Percentiles rank a stretch among this genome's conserved stretches.
These are phyloP conservation scores for Drosophila colorata DNA, from an alignment of 2,888 invertebrate genomes.

Conservation along the genomic window DNA sequence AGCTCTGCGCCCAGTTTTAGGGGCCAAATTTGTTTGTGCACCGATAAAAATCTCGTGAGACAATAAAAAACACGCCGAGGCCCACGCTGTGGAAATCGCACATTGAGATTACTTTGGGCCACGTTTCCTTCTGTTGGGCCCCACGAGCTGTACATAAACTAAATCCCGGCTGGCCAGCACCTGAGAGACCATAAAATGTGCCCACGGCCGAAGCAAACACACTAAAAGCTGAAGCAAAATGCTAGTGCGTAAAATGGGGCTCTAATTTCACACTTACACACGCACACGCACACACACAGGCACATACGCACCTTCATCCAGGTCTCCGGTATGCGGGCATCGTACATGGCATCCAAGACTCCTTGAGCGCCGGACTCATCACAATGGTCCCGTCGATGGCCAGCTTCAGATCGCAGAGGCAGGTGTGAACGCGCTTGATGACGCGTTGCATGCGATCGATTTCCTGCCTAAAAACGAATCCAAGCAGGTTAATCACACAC, in stretches of 20 bases:
- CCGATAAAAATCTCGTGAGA: conserved; percentile 68
- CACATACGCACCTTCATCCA: conserved; percentile 92
- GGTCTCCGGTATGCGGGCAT: conserved; percentile 95
- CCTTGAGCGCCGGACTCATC: conserved; percentile 95
- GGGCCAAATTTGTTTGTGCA: conserved; percentile 54
- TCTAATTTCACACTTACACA: conserved; percentile 11
- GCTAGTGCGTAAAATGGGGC: conserved; percentile 34
- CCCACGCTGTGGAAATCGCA: conserved; percentile 38
- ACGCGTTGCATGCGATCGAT: conserved; percentile 95
- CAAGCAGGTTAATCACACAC: conserved; percentile 14
- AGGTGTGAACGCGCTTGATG: conserved; percentile 91
- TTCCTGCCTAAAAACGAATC: conserved; percentile 87
- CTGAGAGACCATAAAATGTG: conserved; percentile 56
- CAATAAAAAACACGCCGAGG: conserved; percentile 51
- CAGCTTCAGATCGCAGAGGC: conserved; percentile 94
- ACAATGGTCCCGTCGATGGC: conserved; percentile 99
- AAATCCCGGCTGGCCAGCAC: conserved; percentile 29
- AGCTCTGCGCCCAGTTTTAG: conserved; percentile 33
- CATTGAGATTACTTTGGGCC: conserved; percentile 56
- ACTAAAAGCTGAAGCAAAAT: conserved; percentile 43
- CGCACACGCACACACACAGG: neutral
- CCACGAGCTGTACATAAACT: conserved; percentile 49
- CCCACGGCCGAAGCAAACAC: conserved; percentile 2
- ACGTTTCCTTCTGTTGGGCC: too few relatives aligned
- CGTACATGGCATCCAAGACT: conserved; percentile 98